Percentiles rank a stretch among this genome's conserved stretches.
phyloP scores from a whole-genome alignment of 2,888 invertebrate genomes.

The Heliconius charithonia region DNA sequence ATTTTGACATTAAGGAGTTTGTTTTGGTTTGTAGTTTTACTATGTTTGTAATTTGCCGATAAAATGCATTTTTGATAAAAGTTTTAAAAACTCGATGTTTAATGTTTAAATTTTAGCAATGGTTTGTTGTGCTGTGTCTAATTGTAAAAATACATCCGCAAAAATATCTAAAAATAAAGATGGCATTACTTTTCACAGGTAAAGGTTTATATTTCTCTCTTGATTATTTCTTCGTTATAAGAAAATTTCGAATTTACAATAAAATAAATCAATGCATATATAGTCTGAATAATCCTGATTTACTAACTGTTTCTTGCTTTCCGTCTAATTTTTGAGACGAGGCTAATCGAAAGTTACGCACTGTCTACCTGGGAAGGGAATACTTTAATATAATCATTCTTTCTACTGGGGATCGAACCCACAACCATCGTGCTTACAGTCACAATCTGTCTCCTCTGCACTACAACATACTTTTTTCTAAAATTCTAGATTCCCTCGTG shows the following conservation, averaged over 20 bases:
- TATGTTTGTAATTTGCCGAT: neutral
- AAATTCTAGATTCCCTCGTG: slow-evolving; percentile 65
- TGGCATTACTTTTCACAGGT: slow-evolving; percentile 77
- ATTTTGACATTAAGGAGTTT: slow-evolving; percentile 4
- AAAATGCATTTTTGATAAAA: neutral
- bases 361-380: too few relatives aligned
- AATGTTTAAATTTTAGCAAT: slow-evolving; percentile 49
- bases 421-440: neutral
- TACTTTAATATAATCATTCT: too few relatives aligned
- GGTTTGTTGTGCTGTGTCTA: slow-evolving; percentile 71
- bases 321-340: too few relatives aligned
- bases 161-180: slow-evolving; percentile 71
- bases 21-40: slow-evolving; percentile 1
- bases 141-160: slow-evolving; percentile 69
- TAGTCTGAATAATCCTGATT: too few relatives aligned
- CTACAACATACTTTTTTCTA: neutral
- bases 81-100: neutral
- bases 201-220: slow-evolving; percentile 10
- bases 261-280: too few relatives aligned
- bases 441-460: neutral
- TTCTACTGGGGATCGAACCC: too few relatives aligned
- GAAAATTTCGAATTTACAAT: too few relatives aligned
- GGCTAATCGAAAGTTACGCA: too few relatives aligned
- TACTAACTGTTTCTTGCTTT: too few relatives aligned
- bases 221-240: too few relatives aligned